These are phyloP conservation scores for Chesias legatella DNA, from an alignment of 2,888 invertebrate species.

Conservation along the genomic window DNA sequence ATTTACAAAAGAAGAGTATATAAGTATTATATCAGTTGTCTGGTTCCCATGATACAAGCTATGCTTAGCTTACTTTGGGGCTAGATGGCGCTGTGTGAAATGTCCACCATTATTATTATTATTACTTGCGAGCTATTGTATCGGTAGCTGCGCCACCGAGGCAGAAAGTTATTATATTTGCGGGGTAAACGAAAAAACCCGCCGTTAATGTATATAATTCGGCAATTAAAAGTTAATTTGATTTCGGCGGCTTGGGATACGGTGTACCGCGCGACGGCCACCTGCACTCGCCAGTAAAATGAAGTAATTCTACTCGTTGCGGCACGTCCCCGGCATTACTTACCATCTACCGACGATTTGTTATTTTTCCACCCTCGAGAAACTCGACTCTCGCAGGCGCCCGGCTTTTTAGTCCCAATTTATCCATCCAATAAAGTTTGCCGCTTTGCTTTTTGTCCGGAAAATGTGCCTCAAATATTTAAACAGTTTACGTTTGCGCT, in stretches of 20 bases:
- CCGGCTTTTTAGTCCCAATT: conserved; percentile 73
- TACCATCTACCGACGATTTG: conserved; percentile 73
- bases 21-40: no score
- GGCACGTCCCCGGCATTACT: conserved; percentile 69
- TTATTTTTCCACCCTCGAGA: conserved; percentile 63
- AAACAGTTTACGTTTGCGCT: conserved; percentile 62
- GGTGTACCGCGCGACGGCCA: conserved; percentile 25
- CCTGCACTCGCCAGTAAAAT: conserved; percentile 56
- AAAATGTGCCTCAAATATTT: conserved; percentile 68
- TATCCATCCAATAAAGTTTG: conserved; percentile 72
- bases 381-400: conserved; percentile 53
- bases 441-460: conserved; percentile 61
- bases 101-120: no score
- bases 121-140: no score
- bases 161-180: conserved; percentile 38
- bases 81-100: no score
- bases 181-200: conserved; percentile 33
- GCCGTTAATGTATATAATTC: conserved; percentile 46
- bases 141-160: conserved; percentile 15
- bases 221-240: conserved; percentile 56
- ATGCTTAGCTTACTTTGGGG: no score
- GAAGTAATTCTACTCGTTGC: conserved; percentile 64
- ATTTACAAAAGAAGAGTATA: no score
- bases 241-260: conserved; percentile 36
- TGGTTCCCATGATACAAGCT: no score